Conservation (phyloP, 2,888 invertebrate species). For the Sphecodes monilicornis region DNA sequence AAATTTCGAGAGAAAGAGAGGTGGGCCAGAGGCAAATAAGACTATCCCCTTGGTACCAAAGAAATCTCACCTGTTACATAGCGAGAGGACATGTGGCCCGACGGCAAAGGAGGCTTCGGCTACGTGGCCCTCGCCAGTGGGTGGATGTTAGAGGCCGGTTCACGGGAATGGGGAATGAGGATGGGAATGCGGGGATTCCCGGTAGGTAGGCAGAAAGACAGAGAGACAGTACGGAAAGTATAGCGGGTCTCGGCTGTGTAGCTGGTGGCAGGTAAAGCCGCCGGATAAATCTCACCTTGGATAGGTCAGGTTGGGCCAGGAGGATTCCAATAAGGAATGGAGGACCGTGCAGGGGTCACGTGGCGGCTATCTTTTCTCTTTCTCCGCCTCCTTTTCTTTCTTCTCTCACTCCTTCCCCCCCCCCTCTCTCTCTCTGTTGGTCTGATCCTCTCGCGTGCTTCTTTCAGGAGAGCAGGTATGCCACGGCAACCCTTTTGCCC, state of each 20-base stretch:
- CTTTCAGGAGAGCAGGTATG: conserved; percentile 61
- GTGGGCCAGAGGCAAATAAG: not conserved
- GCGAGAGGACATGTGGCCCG: conserved; percentile 44
- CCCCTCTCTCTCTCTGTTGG: conserved; percentile 24
- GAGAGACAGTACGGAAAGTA: conserved; percentile 56
- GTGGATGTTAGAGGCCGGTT: conserved; percentile 45
- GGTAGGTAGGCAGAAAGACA: conserved; percentile 57
- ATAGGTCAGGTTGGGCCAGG: conserved; percentile 80
- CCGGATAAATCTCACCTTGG: conserved; percentile 81
- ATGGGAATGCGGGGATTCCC: conserved; percentile 67
- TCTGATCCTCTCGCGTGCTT: conserved; percentile 43
- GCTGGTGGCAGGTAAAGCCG: conserved; percentile 79
- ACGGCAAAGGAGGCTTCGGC: conserved; percentile 50
- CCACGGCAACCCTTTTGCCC: conserved; percentile 64
- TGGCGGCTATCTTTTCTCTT: conserved; percentile 66
- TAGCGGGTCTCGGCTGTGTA: conserved; percentile 55
- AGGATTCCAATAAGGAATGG: conserved; percentile 78
- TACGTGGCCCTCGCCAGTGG: conserved; percentile 64
- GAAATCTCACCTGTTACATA: conserved; percentile 70
- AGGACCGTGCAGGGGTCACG: conserved; percentile 75
- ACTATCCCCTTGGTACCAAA: not conserved
- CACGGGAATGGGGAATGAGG: conserved; percentile 67
- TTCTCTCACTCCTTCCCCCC: conserved; percentile 6
- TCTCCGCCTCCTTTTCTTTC: conserved; percentile 31
- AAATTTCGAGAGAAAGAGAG: not conserved